phyloP scores from a whole-genome alignment of 2,113 vertebrate genomes.

The Empidonax alnorum region DNA sequence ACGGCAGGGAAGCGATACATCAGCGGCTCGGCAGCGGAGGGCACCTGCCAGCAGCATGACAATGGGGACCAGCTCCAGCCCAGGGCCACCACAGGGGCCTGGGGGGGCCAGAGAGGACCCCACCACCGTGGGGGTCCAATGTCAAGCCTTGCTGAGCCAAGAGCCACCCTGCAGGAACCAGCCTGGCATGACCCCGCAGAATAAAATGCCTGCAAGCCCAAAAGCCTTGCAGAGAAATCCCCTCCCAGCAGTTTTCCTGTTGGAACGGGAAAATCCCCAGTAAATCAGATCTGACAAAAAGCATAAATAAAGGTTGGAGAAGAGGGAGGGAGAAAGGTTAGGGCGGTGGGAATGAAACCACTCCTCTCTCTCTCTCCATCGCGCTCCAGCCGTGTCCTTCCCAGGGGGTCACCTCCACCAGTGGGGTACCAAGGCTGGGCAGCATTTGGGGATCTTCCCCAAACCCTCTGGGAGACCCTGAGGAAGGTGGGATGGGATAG shows the following conservation, averaged over 20 bases:
- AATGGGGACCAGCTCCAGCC: neutral
- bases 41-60: neutral
- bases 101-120: neutral
- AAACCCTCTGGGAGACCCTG: neutral
- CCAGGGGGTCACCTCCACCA: accelerated
- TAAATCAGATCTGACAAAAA: conserved; percentile 3
- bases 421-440: neutral
- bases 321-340: neutral
- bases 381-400: accelerated
- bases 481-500: neutral
- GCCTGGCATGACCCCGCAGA: neutral
- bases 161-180: neutral
- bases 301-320: neutral
- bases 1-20: neutral
- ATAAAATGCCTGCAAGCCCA: neutral
- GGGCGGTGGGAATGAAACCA: neutral
- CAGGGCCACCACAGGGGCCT: accelerated
- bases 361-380: neutral
- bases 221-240: neutral
- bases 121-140: neutral
- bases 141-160: neutral
- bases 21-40: neutral
- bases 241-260: conserved; percentile 4
- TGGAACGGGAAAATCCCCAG: neutral
- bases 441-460: neutral